Conservation (phyloP, 2,113 vertebrate genomes). For the Apteryx mantelli region DNA sequence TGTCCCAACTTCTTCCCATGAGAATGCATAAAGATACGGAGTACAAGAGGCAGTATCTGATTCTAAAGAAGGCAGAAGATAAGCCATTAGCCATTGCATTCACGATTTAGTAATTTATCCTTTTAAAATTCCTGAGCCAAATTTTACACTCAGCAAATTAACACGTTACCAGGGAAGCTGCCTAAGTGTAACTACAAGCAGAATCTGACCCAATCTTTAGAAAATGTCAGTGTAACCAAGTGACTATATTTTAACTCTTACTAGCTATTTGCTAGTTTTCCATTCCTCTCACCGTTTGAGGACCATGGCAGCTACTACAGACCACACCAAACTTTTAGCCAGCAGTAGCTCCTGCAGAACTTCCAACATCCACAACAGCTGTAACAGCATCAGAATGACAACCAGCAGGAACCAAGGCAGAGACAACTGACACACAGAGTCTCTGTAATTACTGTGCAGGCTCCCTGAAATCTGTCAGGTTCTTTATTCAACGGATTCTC, state of each 20-base stretch:
- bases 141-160: neutral
- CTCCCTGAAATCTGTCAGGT: neutral
- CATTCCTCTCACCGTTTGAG: neutral
- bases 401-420: neutral
- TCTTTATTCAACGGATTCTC: neutral
- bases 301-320: neutral
- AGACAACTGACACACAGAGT: neutral
- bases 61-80: neutral
- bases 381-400: neutral
- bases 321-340: neutral
- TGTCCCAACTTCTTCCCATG: neutral
- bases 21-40: neutral
- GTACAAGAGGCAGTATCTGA: neutral
- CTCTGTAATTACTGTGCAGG: neutral
- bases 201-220: neutral
- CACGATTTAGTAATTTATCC: neutral
- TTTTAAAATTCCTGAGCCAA: neutral
- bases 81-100: neutral
- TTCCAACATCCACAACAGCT: neutral
- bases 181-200: neutral
- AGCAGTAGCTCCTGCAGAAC: neutral
- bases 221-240: neutral
- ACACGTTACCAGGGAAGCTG: neutral
- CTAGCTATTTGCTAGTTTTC: neutral
- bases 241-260: neutral